phyloP scores from a whole-genome alignment of 2,888 invertebrate genomes.

The Nomada fucata region DNA sequence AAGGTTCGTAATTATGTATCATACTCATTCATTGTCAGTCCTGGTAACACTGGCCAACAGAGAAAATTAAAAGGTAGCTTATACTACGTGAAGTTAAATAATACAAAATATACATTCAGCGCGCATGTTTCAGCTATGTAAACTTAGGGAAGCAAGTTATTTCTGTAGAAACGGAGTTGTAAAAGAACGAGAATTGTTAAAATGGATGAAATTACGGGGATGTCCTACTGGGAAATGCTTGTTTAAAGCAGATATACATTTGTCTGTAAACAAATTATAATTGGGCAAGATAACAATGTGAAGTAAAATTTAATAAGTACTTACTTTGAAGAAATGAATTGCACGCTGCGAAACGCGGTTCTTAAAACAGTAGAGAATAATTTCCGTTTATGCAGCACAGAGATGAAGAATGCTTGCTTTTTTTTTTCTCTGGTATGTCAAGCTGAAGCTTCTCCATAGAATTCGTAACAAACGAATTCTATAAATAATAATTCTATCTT shows the following conservation, averaged over 20 bases:
- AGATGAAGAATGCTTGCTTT: background rate
- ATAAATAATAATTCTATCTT: background rate
- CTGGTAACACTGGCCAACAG: too few species aligned
- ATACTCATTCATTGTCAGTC: too few species aligned
- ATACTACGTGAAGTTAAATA: too few species aligned
- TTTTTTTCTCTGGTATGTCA: constrained; percentile 1
- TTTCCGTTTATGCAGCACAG: background rate
- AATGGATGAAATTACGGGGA: too few species aligned
- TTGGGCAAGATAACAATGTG: background rate
- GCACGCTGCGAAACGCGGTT: too few species aligned
- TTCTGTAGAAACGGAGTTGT: too few species aligned
- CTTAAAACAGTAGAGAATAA: constrained; percentile 10
- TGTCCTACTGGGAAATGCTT: background rate
- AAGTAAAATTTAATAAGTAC: background rate
- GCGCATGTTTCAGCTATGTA: too few species aligned
- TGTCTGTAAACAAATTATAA: background rate
- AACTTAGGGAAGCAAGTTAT: too few species aligned
- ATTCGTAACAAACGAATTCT: constrained; percentile 6
- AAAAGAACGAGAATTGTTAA: too few species aligned
- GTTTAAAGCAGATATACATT: background rate
- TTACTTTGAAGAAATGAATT: background rate
- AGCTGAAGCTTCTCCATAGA: background rate
- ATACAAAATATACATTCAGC: too few species aligned
- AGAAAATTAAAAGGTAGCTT: too few species aligned
- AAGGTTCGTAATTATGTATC: too few species aligned